Evolutionary conservation across 1,140 invertebrate species (phyloP).

Genomic region (Sinella curviseta): DNA sequence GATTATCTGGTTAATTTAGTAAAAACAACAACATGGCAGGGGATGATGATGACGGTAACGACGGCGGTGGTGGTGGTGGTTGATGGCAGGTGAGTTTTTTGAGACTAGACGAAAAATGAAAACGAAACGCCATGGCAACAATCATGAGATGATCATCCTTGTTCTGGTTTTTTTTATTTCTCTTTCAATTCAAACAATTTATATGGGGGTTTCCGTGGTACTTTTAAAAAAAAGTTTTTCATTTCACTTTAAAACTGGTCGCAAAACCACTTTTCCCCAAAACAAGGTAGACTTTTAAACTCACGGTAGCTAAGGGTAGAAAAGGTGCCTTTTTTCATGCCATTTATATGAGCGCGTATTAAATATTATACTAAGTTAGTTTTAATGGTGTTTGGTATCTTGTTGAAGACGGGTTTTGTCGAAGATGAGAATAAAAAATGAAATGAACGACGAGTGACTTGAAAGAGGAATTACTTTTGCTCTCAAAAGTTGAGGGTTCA

Average conservation of each 20-base stretch:
- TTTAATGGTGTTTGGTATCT: too few relatives aligned
- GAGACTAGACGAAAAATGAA: not conserved
- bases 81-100: too few relatives aligned
- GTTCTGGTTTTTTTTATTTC: too few relatives aligned
- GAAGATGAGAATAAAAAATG: not conserved
- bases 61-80: too few relatives aligned
- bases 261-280: not conserved
- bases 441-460: not conserved
- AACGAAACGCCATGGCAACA: not conserved
- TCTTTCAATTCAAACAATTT: not conserved
- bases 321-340: too few relatives aligned
- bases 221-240: too few relatives aligned
- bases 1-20: not conserved
- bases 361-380: too few relatives aligned
- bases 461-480: slow-evolving; percentile 15
- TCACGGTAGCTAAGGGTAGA: too few relatives aligned
- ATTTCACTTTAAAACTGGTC: slow-evolving; percentile 4
- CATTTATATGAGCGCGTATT: too few relatives aligned
- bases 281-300: not conserved
- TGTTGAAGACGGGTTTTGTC: not conserved
- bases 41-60: too few relatives aligned
- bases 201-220: slow-evolving; percentile 4
- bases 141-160: too few relatives aligned
- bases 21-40: too few relatives aligned
- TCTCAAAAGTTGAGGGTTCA: not conserved